A percentile compares a stretch with the other conserved stretches of the same genome.
These are phyloP conservation scores for Geococcyx californianus DNA, from an alignment of 2,113 vertebrate genomes.

Conservation along the genomic window DNA sequence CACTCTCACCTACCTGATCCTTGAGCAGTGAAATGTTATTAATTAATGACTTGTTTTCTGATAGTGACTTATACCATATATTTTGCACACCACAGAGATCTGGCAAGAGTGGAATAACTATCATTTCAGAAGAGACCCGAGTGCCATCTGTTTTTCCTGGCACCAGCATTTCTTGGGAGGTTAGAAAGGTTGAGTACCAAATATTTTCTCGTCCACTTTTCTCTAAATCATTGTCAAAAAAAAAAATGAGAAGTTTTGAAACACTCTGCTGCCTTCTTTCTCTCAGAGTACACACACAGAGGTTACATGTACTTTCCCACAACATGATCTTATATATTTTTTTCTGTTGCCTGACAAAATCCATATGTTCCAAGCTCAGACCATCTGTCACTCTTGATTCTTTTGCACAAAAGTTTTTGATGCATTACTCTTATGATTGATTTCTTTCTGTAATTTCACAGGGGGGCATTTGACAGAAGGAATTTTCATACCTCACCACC, in stretches of 20 bases:
- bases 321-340: background rate
- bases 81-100: background rate
- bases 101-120: background rate
- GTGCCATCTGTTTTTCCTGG: conserved; percentile 54
- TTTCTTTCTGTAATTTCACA: background rate
- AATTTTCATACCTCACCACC: conserved; percentile 11
- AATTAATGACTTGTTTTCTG: conserved; percentile 51
- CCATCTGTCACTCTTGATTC: conserved; percentile 35
- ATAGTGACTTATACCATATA: conserved; percentile 5
- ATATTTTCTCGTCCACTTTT: conserved; percentile 33
- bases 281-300: background rate
- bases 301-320: conserved; percentile 31
- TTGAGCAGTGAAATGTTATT: background rate
- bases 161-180: background rate
- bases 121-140: conserved; percentile 7
- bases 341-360: conserved; percentile 59
- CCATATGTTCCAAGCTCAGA: conserved; percentile 34
- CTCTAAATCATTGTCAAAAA: conserved; percentile 28
- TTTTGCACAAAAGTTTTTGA: conserved; percentile 10
- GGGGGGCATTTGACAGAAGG: background rate
- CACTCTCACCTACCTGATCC: background rate
- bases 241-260: conserved; percentile 17
- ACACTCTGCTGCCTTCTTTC: background rate
- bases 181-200: conserved; percentile 33
- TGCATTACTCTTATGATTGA: conserved; percentile 24